Evolutionary conservation across 2,888 invertebrate species (phyloP), one percentile per base, ranked within the genome.

Genomic region (Silvanus unidentatus): DNA sequence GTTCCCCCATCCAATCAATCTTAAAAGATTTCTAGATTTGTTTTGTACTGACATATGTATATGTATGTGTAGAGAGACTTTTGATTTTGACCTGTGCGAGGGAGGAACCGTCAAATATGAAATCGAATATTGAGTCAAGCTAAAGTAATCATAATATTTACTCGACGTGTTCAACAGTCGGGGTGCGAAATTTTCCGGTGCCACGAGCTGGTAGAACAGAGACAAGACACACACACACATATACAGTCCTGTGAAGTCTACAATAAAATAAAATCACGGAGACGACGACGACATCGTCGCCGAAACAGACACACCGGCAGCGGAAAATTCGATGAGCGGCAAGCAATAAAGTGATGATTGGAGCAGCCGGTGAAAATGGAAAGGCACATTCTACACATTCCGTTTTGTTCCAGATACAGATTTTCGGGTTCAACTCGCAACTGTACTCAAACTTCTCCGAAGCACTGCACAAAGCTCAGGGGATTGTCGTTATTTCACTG

Each of bases 381-480:
- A 58, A 50, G 54, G 49, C 53, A 53, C 55, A 59, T 60, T 60
- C 58, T 60, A 58, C 54, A 57, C 56, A 60, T 58, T 62, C 59
- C 54, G 51, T 54, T 59, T 56, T 59, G 58, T 82, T 84, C 56
- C 84, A 97, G 96, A 87, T 97, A 69, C 97, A 98, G 80, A 88
- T 97, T 77, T 91, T 95, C 75, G 97, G 96, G 63, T 98, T 93
- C 80, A 98, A 98, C 77, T 90, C 93, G 48, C 95, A 97, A 75
- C 82, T 98, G 58, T 97, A 97, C 77, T 85, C 86, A 65, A 97
- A 97, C 78, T 93, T 94, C 75, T 88, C 94, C 45, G 92, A 95
- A 73, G 97, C 97, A 53, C 77, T 93, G 63, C 88, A 88, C 69
- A 86, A 90, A 70, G 92, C 96, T 52, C 91, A 95, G 72, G 98